Evolutionary conservation across 2,888 invertebrate species (phyloP).

Genomic region (Microplitis deprimator): DNA sequence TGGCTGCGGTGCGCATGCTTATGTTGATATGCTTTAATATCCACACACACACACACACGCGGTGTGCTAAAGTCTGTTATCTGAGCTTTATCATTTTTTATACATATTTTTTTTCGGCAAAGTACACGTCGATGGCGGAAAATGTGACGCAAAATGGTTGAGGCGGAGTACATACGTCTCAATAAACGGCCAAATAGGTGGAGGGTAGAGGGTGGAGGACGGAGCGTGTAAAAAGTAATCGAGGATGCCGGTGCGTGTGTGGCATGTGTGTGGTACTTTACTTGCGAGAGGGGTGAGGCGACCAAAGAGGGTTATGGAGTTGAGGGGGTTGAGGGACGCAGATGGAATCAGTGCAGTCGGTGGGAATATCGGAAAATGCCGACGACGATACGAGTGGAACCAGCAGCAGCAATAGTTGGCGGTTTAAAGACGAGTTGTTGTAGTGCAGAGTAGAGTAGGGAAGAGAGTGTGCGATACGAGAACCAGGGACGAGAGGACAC

Average conservation of each 20-base stretch:
- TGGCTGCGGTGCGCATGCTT: slow-evolving; percentile 51
- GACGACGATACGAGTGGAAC: slow-evolving; percentile 50
- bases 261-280: no score
- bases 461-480: slow-evolving; percentile 45
- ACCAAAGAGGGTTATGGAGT: slow-evolving; percentile 5
- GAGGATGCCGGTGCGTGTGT: no score
- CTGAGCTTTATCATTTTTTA: neutral
- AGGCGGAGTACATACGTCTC: slow-evolving; percentile 6
- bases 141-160: neutral
- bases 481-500: slow-evolving; percentile 50
- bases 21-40: neutral
- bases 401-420: slow-evolving; percentile 5
- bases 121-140: neutral
- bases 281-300: no score
- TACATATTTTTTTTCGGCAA: no score
- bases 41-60: neutral
- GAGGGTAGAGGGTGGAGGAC: no score
- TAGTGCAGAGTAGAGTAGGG: slow-evolving; percentile 30
- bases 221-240: no score
- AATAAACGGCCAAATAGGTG: no score
- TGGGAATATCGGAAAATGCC: slow-evolving; percentile 68
- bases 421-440: slow-evolving; percentile 24
- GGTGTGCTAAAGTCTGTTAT: neutral
- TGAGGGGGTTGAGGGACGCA: slow-evolving; percentile 56
- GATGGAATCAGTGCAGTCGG: slow-evolving; percentile 67